A percentile compares a stretch with the other conserved stretches of the same genome.
These are phyloP conservation scores for Casuarius casuarius DNA, from an alignment of 2,113 vertebrate species.

Conservation along the genomic window DNA sequence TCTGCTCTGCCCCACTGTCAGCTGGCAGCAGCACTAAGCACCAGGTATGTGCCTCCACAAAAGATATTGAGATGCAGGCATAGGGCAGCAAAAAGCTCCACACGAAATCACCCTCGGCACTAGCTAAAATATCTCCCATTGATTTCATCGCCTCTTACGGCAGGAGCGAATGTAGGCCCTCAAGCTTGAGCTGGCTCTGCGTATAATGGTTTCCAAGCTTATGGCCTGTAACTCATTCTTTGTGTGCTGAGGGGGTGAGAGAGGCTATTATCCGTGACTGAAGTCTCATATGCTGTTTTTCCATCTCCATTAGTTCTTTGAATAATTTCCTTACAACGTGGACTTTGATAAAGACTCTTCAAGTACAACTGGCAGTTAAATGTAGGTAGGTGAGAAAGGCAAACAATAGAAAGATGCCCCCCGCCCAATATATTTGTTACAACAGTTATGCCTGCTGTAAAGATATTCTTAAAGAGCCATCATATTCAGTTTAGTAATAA, in stretches of 20 bases:
- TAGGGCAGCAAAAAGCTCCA: background rate
- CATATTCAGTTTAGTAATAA: background rate
- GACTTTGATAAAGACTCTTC: background rate
- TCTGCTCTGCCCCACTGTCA: background rate
- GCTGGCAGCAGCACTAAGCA: background rate
- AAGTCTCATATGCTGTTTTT: slow-evolving; percentile 14
- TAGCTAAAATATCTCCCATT: background rate
- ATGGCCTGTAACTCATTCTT: background rate
- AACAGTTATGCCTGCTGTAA: background rate
- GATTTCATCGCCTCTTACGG: background rate
- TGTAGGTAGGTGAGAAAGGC: background rate
- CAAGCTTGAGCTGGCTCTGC: background rate
- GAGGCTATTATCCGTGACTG: background rate
- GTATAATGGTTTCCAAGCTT: background rate
- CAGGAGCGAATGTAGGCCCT: background rate
- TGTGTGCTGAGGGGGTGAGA: background rate
- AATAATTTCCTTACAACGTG: background rate
- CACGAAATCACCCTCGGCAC: background rate
- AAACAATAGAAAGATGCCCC: background rate
- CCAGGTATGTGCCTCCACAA: background rate
- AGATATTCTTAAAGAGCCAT: background rate
- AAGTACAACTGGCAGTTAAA: background rate
- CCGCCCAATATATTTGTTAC: background rate
- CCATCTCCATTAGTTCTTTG: background rate
- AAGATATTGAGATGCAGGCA: background rate